phyloP scores from a whole-genome alignment of 2,888 invertebrate species.

The Mactromeris polynyma region DNA sequence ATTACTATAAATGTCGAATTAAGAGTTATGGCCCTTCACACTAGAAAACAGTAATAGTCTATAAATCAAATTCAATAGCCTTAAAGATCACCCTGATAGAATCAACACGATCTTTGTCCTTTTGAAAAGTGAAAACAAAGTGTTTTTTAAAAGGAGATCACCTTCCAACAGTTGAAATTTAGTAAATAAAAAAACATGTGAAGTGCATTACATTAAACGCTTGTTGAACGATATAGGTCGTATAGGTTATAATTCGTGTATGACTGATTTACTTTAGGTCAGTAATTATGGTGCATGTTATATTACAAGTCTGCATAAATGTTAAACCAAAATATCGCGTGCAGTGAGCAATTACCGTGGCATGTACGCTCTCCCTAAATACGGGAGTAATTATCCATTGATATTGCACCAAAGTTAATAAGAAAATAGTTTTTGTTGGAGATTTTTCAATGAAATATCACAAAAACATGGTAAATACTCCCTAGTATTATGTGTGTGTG shows the following conservation, averaged over 20 bases:
- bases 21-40: constrained; percentile 9
- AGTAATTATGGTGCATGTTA: constrained; percentile 42
- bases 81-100: constrained; percentile 52
- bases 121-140: constrained; percentile 70
- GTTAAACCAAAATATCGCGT: constrained; percentile 33
- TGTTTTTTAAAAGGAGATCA: constrained; percentile 69
- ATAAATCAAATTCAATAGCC: constrained; percentile 19
- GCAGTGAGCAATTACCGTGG: constrained; percentile 26
- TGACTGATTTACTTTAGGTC: constrained; percentile 39
- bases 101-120: constrained; percentile 52
- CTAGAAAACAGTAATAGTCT: background rate
- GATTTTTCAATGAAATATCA: background rate
- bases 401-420: background rate
- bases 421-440: background rate
- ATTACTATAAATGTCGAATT: constrained; percentile 3
- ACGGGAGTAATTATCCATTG: constrained; percentile 1
- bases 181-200: constrained; percentile 43
- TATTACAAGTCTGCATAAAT: constrained; percentile 27
- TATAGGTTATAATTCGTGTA: background rate
- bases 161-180: constrained; percentile 52
- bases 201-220: constrained; percentile 17
- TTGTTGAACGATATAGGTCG: background rate
- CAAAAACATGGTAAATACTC: background rate
- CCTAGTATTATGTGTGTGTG: background rate
- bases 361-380: background rate